phyloP scores from a whole-genome alignment of 2,113 vertebrate genomes.

The Furnarius figulus region DNA sequence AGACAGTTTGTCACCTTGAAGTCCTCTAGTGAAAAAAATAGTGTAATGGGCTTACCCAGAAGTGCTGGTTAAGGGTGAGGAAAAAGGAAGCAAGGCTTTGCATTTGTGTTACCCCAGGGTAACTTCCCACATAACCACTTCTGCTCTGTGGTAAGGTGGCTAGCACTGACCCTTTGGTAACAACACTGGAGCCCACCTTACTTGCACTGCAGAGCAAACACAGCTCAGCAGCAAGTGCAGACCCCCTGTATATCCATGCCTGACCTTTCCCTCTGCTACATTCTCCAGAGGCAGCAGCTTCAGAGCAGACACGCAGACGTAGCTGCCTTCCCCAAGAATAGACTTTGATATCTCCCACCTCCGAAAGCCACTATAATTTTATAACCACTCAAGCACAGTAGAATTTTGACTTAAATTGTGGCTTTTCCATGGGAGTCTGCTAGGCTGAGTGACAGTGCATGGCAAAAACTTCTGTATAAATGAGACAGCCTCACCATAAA shows the following conservation, averaged over 20 bases:
- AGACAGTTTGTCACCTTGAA: background rate
- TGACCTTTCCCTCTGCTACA: background rate
- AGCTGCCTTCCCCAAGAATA: background rate
- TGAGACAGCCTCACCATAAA: background rate
- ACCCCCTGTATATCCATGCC: background rate
- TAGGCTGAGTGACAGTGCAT: background rate
- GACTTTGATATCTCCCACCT: background rate
- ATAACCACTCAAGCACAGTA: background rate
- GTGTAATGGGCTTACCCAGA: background rate
- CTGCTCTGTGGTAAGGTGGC: background rate
- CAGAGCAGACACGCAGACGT: background rate
- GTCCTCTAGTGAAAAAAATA: background rate
- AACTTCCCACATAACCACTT: fast-evolving
- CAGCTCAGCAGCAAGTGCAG: background rate
- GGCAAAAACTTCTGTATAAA: background rate
- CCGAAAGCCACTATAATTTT: background rate
- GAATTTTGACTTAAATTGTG: background rate
- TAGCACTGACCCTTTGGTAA: background rate
- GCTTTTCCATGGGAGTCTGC: background rate
- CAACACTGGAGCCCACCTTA: background rate
- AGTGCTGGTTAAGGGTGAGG: background rate
- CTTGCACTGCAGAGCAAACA: background rate
- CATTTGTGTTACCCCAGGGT: background rate
- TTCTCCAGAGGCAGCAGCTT: background rate
- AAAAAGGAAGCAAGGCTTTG: background rate